Base-by-base conservation (phyloP, 2,888 invertebrate genomes). In the Aleiodes alternator region DNA sequence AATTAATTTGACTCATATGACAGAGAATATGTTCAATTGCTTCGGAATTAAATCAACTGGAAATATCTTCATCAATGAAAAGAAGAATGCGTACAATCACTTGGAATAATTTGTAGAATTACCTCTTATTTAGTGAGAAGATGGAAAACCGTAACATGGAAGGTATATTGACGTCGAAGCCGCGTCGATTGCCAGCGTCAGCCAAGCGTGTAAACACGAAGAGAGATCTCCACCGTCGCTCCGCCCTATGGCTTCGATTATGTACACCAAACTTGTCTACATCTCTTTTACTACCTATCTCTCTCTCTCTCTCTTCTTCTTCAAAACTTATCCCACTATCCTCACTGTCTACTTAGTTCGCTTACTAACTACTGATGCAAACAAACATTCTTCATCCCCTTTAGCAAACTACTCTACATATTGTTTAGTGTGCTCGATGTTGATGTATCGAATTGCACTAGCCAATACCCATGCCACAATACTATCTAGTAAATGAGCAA, bases 391-490 rank as follows among this genome's bases (percentile, higher is more conserved):
- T n/a, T 23, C 51, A 55, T 12, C 51, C 53, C 61, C 61, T 14
- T 38, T 12, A 9, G 11, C 61, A 61, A 72, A 61, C 53, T 61
- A 53, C 14, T 34, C 53, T 66, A 43, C 53, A 56, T 53, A 55
- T 55, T 66, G 38, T 66, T 64, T 55, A 48, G 29, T 29, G n/a
- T 29, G 14, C 48, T 34, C 29, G 7, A 31, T 55, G n/a, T 78
- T 84, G 84, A 85, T 84, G 85, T 86, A 87, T 87, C 87, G 82
- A 81, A 83, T 87, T 87, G 84, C 87, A 84, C 85, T 87, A 85
- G 86, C 85, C 87, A 87, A 86, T 84, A 82, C 81, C 80, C 78
- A 68, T 7, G 66, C 23, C 57, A 29, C 50, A 31, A 55, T 72
- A 38, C 43, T 11, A 29, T 55, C 38, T 50, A 61, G 16, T 72